Percentiles rank a stretch among this genome's conserved stretches.
Evolutionary conservation across 2,888 invertebrate genomes (phyloP).

Genomic region (Platerodrilus igneus): DNA sequence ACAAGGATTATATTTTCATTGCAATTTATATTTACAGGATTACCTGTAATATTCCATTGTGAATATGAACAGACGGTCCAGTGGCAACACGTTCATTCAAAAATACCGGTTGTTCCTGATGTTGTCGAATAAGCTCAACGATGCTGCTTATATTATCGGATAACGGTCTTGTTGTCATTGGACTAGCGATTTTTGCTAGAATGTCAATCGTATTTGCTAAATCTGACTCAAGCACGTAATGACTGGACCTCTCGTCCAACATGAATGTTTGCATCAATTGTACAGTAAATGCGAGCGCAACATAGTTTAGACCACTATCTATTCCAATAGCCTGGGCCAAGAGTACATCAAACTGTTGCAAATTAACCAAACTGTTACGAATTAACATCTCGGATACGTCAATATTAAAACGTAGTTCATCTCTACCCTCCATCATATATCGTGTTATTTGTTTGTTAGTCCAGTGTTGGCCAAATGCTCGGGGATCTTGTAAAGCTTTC

Average conservation of each 20-base stretch:
- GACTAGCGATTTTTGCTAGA: constrained; percentile 69
- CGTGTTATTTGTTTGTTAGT: constrained; percentile 88
- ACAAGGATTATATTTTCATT: no score
- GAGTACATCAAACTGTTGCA: constrained; percentile 79
- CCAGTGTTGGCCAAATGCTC: constrained; percentile 85
- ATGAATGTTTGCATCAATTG: constrained; percentile 84
- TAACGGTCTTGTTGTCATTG: constrained; percentile 68
- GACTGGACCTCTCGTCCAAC: constrained; percentile 75
- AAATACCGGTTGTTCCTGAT: constrained; percentile 65
- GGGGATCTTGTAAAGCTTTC: constrained; percentile 80
- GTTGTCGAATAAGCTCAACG: constrained; percentile 75
- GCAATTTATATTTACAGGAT: no score
- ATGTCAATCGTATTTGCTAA: constrained; percentile 83
- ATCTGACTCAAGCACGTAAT: constrained; percentile 76
- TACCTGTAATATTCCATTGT: constrained; percentile 86
- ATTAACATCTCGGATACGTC: constrained; percentile 89
- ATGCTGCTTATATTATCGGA: constrained; percentile 80
- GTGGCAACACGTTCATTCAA: constrained; percentile 73
- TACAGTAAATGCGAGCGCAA: constrained; percentile 86
- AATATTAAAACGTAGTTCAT: constrained; percentile 84
- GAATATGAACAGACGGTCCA: constrained; percentile 84
- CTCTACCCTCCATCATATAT: constrained; percentile 81
- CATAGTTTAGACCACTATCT: constrained; percentile 66
- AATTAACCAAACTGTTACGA: constrained; percentile 73
- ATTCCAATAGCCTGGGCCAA: constrained; percentile 79